Conservation (phyloP, 2,888 invertebrate species). For the Latrodectus elegans region DNA sequence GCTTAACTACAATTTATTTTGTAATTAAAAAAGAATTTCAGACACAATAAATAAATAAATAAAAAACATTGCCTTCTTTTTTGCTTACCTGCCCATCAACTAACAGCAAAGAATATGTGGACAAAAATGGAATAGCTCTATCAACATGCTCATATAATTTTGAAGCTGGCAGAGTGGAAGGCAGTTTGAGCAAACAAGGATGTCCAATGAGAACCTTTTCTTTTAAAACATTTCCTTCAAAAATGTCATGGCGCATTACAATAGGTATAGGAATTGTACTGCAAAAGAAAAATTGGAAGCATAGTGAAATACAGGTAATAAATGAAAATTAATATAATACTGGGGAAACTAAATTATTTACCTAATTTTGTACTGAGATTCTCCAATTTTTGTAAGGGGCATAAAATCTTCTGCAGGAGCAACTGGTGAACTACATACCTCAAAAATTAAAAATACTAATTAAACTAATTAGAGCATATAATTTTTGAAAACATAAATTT, state of each 20-base stretch:
- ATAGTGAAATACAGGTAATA: not conserved
- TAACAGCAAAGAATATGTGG: constrained; percentile 77
- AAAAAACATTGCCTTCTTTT: constrained; percentile 7
- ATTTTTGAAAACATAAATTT: too few species aligned
- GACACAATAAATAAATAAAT: not conserved
- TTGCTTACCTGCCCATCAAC: constrained; percentile 78
- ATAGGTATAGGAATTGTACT: constrained; percentile 79
- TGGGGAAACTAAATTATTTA: constrained; percentile 27
- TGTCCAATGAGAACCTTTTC: constrained; percentile 77
- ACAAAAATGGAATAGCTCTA: constrained; percentile 76
- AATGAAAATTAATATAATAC: not conserved
- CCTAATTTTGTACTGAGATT: constrained; percentile 73
- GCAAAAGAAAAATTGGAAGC: constrained; percentile 61
- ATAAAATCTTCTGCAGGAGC: constrained; percentile 76
- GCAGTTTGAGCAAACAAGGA: constrained; percentile 79
- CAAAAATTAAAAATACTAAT: too few species aligned
- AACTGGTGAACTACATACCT: constrained; percentile 75
- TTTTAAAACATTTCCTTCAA: constrained; percentile 70
- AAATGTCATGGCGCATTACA: constrained; percentile 78
- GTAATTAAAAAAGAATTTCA: not conserved
- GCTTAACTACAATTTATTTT: not conserved
- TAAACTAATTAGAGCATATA: too few species aligned
- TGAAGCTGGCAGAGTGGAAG: constrained; percentile 77
- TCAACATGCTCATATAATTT: constrained; percentile 77
- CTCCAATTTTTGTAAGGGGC: constrained; percentile 74